Conservation (phyloP, 2,797 vertebrate genomes). For the Jordanella pulchra region DNA sequence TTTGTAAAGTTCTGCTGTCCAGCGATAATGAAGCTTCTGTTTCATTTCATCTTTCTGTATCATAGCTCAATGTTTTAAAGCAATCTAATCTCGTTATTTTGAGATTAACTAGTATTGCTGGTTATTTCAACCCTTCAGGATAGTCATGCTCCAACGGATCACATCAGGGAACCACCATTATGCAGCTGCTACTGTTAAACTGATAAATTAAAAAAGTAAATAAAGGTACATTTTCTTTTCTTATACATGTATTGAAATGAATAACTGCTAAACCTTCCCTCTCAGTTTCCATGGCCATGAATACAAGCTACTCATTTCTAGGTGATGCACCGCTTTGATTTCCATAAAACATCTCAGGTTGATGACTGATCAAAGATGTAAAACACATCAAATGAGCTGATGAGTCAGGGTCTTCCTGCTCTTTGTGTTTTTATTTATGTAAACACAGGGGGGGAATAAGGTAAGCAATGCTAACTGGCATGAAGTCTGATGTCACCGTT, state of each 20-base stretch:
- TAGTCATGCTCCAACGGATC: not conserved
- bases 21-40: too few species aligned
- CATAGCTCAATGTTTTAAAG: not conserved
- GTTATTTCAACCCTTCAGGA: not conserved
- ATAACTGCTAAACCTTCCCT: not conserved
- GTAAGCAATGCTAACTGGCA: not conserved
- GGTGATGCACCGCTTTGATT: not conserved
- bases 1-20: too few species aligned
- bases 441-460: not conserved
- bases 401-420: not conserved
- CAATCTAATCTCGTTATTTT: not conserved
- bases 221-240: not conserved
- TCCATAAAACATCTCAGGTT: not conserved
- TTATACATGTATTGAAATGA: not conserved
- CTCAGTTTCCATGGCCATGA: not conserved
- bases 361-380: not conserved
- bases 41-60: not conserved
- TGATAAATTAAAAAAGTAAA: too few species aligned
- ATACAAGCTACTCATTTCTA: not conserved
- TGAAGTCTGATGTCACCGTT: constrained; percentile 2
- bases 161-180: not conserved
- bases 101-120: not conserved
- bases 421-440: not conserved
- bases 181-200: not conserved
- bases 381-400: not conserved